phyloP scores from a whole-genome alignment of 2,797 vertebrate genomes.

The Pseudomugil tenellus region DNA sequence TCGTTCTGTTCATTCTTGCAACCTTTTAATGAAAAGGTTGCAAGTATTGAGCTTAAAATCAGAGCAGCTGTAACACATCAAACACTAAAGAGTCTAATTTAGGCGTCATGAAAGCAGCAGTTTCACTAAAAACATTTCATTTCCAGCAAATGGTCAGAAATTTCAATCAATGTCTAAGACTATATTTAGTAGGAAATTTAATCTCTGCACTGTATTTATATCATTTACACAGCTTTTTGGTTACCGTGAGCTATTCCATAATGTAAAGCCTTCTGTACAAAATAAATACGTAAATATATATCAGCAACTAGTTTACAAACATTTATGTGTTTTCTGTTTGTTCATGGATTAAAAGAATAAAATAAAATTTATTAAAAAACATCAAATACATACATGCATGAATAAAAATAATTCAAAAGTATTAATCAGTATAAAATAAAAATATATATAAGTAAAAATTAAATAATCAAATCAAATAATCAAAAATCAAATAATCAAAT shows the following conservation, averaged over 20 bases:
- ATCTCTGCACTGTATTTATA: background rate
- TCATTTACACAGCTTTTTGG: background rate
- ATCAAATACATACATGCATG: no score
- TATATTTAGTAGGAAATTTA: no score
- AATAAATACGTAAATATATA: background rate
- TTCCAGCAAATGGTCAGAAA: background rate
- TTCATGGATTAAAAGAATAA: no score
- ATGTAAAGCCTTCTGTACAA: background rate
- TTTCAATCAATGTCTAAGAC: background rate
- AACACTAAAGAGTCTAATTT: conserved; percentile 9
- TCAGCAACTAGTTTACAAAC: background rate
- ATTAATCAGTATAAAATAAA: no score
- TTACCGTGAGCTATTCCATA: no score
- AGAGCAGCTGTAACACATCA: conserved; percentile 13
- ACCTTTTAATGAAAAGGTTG: conserved; percentile 6
- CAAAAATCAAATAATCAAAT: no score
- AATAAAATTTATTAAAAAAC: no score
- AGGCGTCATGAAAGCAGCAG: background rate
- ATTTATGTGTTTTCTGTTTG: no score
- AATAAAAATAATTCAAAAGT: no score
- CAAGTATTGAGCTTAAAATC: conserved; percentile 1
- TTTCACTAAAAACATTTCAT: background rate
- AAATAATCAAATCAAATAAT: no score
- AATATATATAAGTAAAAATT: no score
- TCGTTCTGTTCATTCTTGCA: no score